phyloP scores from a whole-genome alignment of 1,140 invertebrate species.

The Muscidifurax raptorellus region DNA sequence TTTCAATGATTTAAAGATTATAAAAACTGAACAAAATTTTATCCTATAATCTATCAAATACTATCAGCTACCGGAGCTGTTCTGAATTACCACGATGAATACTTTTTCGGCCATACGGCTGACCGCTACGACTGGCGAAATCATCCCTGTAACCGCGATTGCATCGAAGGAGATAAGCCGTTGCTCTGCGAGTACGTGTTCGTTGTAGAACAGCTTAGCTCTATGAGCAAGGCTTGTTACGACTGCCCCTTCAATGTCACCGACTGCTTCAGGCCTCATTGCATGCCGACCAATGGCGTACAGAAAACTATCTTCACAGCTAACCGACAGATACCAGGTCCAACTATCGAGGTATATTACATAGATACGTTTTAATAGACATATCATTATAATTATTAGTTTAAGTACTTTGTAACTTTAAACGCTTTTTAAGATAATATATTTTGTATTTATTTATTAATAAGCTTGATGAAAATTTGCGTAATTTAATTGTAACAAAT shows the following conservation, averaged over 20 bases:
- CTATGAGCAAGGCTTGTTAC: conserved; percentile 68
- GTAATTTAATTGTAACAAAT: no score
- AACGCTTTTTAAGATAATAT: no score
- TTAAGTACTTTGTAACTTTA: no score
- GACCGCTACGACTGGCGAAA: neutral
- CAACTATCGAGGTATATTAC: conserved; percentile 71
- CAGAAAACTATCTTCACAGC: conserved; percentile 69
- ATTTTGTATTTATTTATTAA: no score
- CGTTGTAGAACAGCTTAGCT: conserved; percentile 53
- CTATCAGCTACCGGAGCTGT: neutral
- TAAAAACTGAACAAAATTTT: no score
- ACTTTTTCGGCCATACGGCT: neutral
- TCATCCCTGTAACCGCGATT: conserved; percentile 74
- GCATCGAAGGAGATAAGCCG: conserved; percentile 51
- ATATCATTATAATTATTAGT: no score
- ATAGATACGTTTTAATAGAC: neutral
- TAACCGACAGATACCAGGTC: conserved; percentile 76
- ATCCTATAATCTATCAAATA: no score
- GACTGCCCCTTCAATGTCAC: conserved; percentile 72
- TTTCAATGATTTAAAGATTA: no score
- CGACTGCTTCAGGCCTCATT: conserved; percentile 73
- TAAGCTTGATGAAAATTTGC: no score
- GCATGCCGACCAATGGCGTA: conserved; percentile 73
- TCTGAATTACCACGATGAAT: neutral
- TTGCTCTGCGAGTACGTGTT: conserved; percentile 53